Base-by-base conservation (phyloP, 1,140 invertebrate species). In the Antheraea mylitta region DNA sequence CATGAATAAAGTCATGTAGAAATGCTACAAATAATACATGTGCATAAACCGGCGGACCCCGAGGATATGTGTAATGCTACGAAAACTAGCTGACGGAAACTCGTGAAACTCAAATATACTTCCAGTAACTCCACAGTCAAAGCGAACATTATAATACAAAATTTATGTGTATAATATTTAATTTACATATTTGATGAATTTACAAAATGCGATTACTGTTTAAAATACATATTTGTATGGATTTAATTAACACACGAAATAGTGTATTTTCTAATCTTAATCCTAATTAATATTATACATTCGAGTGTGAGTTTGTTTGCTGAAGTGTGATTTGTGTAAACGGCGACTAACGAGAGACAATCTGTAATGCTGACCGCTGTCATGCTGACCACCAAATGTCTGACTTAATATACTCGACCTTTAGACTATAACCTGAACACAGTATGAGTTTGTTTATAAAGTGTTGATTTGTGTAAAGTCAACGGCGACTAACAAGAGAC, bases 181-280 rank as follows among this genome's bases (percentile, higher is more conserved):
- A 53, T 53, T 53, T 53, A 53, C 45, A 53, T 53, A 53, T 53
- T 53, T 53, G 45, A 53, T 53, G 45, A 53, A 53, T 53, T 13
- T 16, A 53, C 45, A 30, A 30, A 30, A 30, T 30, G 22, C 45
- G 11, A 2, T 53, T 9, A 53, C 9, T 53, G 7, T 11, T 42
- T 42, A 42, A 53, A 53, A 53, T 53, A 16, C 2, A 53, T 53
- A 6, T 53, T 53, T 53, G 16, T 16, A 53, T 53, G 16, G 16
- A 53, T 42, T 42, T 42, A 42, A 1, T 42, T 42, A 42, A 10
- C 3, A 42, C 38, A 10, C 38, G 22, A 30, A 30, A 30, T 30
- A 30, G 4, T 30, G 22, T 30, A 30, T 4, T 30, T 30, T 30
- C 22, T n/a, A n/a, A n/a, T n/a, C n/a, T n/a, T n/a, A n/a, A n/a